phyloP scores from a whole-genome alignment of 2,888 invertebrate genomes.

The Drosophila formosana region DNA sequence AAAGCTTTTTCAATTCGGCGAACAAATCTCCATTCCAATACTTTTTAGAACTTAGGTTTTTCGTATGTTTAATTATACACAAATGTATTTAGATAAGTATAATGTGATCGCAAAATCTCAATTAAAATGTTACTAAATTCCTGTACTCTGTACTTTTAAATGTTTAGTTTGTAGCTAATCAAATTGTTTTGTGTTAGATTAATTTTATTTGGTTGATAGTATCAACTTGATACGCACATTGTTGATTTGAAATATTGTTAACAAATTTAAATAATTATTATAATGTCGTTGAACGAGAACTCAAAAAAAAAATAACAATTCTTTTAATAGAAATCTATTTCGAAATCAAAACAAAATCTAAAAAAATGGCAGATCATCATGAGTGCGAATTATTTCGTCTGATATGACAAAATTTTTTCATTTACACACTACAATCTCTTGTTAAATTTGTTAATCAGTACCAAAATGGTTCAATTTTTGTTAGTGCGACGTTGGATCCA shows the following conservation, averaged over 20 bases:
- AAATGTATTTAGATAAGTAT: neutral
- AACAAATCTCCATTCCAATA: neutral
- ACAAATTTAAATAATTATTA: neutral
- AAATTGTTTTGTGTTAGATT: neutral
- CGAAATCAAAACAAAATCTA: neutral
- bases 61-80: constrained; percentile 1
- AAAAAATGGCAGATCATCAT: neutral
- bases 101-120: neutral
- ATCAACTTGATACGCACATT: too few relatives aligned
- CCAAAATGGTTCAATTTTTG: too few relatives aligned
- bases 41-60: neutral
- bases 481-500: too few relatives aligned
- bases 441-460: neutral
- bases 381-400: too few relatives aligned
- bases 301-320: neutral
- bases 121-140: constrained; percentile 10
- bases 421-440: too few relatives aligned
- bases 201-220: neutral
- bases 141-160: neutral
- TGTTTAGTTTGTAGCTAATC: neutral
- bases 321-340: neutral
- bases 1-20: neutral
- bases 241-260: neutral
- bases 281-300: too few relatives aligned
- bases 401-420: neutral